Evolutionary conservation across 2,797 vertebrate species (phyloP), one percentile per base, ranked within the genome.

Genomic region (Melopsittacus undulatus): DNA sequence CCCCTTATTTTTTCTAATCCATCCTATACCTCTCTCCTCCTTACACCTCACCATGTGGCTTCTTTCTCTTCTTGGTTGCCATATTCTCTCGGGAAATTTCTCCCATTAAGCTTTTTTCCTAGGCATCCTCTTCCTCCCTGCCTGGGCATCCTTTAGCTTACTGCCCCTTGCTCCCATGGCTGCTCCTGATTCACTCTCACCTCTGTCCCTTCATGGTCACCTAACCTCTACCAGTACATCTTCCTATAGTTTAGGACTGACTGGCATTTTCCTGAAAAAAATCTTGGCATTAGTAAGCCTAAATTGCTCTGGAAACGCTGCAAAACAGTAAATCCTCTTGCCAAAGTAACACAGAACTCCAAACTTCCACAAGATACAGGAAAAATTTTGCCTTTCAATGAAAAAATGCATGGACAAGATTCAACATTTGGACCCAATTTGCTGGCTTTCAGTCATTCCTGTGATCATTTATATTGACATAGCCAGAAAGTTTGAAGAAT

Each of bases 401-500:
- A 56, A 76, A 34, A 80, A 89, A 57, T 0, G 1, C 9, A 18
- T 5, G 11, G 45, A 83, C 59, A 83, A 91, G 93, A 78, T 74
- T 68, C 54, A 73, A 21, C 26, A 45, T 94, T 89, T 79, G 59
- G 12, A 49, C 23, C 9, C 13, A 40, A 5, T 83, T 83, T 74
- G 27, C 46, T 86, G 10, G 3, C 36, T 92, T 92, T 90, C 51
- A 51, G 22, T 56, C 13, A 36, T 51, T 61, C 23, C 46, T 69
- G 13, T 49, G 52, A 19, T 87, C 67, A 74, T 87, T 85, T 68
- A n/a, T 51, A 70, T 10, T 74, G 38, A 61, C 27, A 9, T 27
- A 51, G 11, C 9, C 46, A 91, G 62, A 73, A 92, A 46, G 70
- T 84, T 79, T 78, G 77, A 92, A 69, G 57, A 88, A 90, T 75